Percentiles rank a stretch among this genome's conserved stretches.
These are phyloP conservation scores for Morphnarchus princeps DNA, from an alignment of 2,113 vertebrate genomes.

Conservation along the genomic window DNA sequence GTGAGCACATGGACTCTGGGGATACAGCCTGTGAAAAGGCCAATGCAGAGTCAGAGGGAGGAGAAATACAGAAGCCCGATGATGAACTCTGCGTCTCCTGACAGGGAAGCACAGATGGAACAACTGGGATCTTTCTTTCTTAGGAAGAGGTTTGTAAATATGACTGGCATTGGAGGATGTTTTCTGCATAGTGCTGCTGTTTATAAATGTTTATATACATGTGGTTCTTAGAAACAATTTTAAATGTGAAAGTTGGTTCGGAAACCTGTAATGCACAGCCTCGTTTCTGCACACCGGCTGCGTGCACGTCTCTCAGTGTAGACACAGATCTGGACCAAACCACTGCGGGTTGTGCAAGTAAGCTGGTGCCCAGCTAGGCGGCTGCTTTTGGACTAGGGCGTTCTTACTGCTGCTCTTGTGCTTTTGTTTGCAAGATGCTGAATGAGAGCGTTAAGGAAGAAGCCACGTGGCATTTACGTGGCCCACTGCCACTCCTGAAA, in stretches of 20 bases:
- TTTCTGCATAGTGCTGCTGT: background rate
- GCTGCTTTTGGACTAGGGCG: background rate
- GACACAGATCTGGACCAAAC: slow-evolving; percentile 10
- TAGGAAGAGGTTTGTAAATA: background rate
- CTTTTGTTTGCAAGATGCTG: background rate
- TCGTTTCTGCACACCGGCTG: background rate
- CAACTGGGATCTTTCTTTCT: background rate
- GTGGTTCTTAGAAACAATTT: background rate
- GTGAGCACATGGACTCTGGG: background rate
- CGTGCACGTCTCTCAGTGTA: fast-evolving
- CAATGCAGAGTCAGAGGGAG: background rate
- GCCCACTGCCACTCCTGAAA: background rate
- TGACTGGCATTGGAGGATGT: background rate
- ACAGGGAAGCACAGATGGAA: background rate
- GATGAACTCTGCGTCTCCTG: background rate
- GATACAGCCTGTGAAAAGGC: background rate
- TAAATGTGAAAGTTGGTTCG: background rate
- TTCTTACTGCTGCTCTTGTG: background rate
- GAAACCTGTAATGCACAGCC: background rate
- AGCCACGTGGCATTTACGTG: background rate
- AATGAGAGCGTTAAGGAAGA: background rate
- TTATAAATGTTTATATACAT: background rate
- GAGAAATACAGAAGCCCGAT: background rate
- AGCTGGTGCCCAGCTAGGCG: background rate
- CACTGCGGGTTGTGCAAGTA: background rate